Percentiles rank a stretch among this genome's conserved stretches.
phyloP scores from a whole-genome alignment of 2,888 invertebrate species.

The Eucriotettix oculatus region DNA sequence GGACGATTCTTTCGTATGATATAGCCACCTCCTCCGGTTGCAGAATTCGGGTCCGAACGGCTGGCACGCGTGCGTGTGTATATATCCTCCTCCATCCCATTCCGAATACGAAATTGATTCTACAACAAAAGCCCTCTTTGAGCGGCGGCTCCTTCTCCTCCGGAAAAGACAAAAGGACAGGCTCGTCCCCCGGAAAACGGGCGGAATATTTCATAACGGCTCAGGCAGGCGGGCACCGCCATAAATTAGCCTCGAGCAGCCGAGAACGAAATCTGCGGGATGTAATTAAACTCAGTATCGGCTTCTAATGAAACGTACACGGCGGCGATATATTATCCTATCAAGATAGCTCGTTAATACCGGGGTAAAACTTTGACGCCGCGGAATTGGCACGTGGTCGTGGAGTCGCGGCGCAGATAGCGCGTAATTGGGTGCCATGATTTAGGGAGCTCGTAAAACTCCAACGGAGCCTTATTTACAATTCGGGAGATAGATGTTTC shows the following conservation, averaged over 20 bases:
- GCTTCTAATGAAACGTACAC: not conserved
- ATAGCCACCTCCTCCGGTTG: not conserved
- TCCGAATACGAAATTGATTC: not conserved
- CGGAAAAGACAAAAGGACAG: too few relatives aligned
- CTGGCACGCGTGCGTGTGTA: not conserved
- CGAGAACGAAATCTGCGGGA: not conserved
- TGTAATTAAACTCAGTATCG: not conserved
- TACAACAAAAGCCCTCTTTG: not conserved
- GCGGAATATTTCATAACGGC: not conserved
- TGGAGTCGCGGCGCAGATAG: too few relatives aligned
- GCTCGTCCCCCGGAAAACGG: not conserved
- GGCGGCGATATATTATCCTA: not conserved
- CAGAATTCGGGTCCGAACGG: not conserved
- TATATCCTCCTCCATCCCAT: not conserved
- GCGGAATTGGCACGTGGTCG: not conserved
- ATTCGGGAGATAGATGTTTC: not conserved
- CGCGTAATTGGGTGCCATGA: too few relatives aligned
- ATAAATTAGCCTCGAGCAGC: not conserved
- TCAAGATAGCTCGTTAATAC: not conserved
- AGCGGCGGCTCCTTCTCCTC: too few relatives aligned
- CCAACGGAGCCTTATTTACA: not conserved
- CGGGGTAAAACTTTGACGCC: not conserved
- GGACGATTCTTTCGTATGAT: not conserved
- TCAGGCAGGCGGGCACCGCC: not conserved
- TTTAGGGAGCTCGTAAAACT: too few relatives aligned